A percentile compares a stretch with the other conserved stretches of the same genome.
These are phyloP conservation scores for Bucorvus abyssinicus DNA, from an alignment of 2,797 vertebrate genomes.

Conservation along the genomic window DNA sequence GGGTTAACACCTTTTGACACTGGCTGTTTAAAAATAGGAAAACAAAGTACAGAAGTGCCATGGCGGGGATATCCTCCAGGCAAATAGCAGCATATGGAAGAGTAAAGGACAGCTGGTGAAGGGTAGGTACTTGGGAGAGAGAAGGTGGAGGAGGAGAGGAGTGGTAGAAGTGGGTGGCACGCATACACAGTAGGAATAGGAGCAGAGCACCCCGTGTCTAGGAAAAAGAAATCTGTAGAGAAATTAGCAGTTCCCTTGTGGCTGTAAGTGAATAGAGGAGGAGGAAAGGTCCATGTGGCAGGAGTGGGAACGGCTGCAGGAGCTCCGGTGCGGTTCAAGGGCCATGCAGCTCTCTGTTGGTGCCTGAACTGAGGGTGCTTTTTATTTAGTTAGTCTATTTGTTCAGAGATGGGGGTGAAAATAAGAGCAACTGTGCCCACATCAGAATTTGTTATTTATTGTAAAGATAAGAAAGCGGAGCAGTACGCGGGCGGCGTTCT, in stretches of 20 bases:
- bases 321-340: accelerated
- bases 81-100: neutral
- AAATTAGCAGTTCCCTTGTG: neutral
- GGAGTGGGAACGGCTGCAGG: accelerated
- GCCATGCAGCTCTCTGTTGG: accelerated
- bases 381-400: neutral
- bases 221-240: neutral
- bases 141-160: neutral
- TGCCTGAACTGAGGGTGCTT: neutral
- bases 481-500: accelerated
- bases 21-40: neutral
- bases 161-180: neutral
- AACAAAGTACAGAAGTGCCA: neutral
- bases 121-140: neutral
- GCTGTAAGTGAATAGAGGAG: neutral
- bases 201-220: accelerated
- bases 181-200: neutral
- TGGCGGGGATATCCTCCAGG: neutral
- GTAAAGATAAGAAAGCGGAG: neutral
- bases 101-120: neutral
- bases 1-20: neutral
- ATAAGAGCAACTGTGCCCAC: accelerated
- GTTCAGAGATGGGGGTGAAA: neutral
- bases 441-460: neutral
- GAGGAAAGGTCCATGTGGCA: neutral